Evolutionary conservation across 2,113 vertebrate genomes (phyloP).

Genomic region (human (Homo sapiens)): GRCh38 chr5:37495501-37496000

Average conservation of each 20-base stretch:
- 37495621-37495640: conserved; percentile 29
- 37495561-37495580: conserved; percentile 8
- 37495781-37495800: conserved; percentile 68
- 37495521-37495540: not conserved
- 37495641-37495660: not conserved
- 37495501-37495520: not conserved
- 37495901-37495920: conserved; percentile 63
- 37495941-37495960: conserved; percentile 44
- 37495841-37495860: conserved; percentile 75
- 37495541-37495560: not conserved
- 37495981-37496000: not conserved
- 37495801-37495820: conserved; percentile 82
- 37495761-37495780: conserved; percentile 54
- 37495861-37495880: conserved; percentile 72
- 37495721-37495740: conserved; percentile 65
- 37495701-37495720: conserved; percentile 54
- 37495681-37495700: conserved; percentile 65
- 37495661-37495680: conserved; percentile 35
- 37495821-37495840: conserved; percentile 84
- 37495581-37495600: conserved; percentile 19
- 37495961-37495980: conserved; percentile 25
- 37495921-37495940: conserved; percentile 22
- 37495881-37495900: conserved; percentile 68
- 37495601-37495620: conserved; percentile 35
- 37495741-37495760: conserved; percentile 49